Evolutionary conservation across 2,113 vertebrate genomes (phyloP), one percentile per base, ranked within the genome.

Genomic region (Pimephales promelas): DNA sequence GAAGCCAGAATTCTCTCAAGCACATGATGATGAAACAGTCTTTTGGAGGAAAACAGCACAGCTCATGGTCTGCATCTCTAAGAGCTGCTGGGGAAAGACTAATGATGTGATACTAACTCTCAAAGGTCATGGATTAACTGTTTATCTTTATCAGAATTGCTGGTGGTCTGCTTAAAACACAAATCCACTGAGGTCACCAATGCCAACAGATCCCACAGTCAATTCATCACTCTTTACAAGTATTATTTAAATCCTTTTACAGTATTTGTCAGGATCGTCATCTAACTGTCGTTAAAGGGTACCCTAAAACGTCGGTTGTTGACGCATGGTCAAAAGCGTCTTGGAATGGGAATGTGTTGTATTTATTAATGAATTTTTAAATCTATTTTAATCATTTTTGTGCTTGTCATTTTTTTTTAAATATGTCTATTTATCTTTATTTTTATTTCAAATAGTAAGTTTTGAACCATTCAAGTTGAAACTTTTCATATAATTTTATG

Each of bases 61-160:
- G 52, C 52, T 54, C 70, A 16, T 45, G 68, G 68, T 45, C 24
- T 72, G 70, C 66, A 70, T 40, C 34, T 40, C 66, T 40, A 13
- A 72, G 36, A 72, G 68, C 68, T 72, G 40, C 40, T 43, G 68
- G 49, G 66, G 20, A 31, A 56, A 34, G 18, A 76, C 28, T 56
- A 31, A 75, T 75, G 47, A 75, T n/a, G 49, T 8, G 49, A n/a
- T 34, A 54, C 26, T 76, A 76, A 76, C 28, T 76, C 47, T 76
- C 28, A 76, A 54, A 76, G 49, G 52, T 76, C 28, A 56, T 22
- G 28, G 73, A 76, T 76, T 76, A 36, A 34, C 18, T 22, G 20
- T 75, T 54, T 71, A 24, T 71, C n/a, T 72, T 11, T 45, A 71
- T 72, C 40, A 72, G 70, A 26, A 24, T 8, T 45, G n/a, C 70